These are phyloP conservation scores for Vireo altiloquus DNA, from an alignment of 2,113 vertebrate species.

Conservation along the genomic window DNA sequence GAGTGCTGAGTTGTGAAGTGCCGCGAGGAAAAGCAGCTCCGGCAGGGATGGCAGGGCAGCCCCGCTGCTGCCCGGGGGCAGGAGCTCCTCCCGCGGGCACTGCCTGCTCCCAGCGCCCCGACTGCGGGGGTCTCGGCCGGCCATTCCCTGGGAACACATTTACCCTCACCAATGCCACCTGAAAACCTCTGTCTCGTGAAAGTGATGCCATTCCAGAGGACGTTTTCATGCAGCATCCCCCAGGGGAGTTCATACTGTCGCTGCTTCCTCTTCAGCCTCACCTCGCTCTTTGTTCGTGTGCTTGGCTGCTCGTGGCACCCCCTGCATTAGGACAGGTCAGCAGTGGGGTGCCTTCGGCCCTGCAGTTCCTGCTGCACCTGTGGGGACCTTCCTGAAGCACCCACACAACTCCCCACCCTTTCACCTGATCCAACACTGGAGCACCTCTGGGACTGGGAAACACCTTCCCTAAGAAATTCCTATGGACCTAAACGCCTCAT, in stretches of 20 bases:
- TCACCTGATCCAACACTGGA: not conserved
- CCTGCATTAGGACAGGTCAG: accelerated
- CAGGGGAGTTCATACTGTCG: accelerated
- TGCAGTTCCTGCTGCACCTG: accelerated
- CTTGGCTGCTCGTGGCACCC: not conserved
- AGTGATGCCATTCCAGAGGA: not conserved
- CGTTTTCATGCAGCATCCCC: not conserved
- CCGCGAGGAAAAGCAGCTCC: conserved; percentile 29
- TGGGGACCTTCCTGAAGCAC: not conserved
- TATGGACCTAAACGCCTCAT: not conserved
- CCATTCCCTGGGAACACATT: accelerated
- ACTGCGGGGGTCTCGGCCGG: not conserved
- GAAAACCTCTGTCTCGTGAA: not conserved
- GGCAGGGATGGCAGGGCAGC: not conserved
- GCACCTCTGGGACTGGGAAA: not conserved
- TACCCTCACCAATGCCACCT: not conserved
- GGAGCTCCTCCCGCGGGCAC: not conserved
- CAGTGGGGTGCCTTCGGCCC: not conserved
- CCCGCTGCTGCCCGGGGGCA: accelerated
- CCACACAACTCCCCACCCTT: not conserved
- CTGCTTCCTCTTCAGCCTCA: not conserved
- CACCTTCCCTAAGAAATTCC: not conserved
- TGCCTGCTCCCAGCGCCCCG: not conserved
- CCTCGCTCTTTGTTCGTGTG: not conserved
- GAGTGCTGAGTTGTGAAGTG: conserved; percentile 53